Evolutionary conservation across 2,888 invertebrate species (phyloP).

Genomic region (Seira ritae): DNA sequence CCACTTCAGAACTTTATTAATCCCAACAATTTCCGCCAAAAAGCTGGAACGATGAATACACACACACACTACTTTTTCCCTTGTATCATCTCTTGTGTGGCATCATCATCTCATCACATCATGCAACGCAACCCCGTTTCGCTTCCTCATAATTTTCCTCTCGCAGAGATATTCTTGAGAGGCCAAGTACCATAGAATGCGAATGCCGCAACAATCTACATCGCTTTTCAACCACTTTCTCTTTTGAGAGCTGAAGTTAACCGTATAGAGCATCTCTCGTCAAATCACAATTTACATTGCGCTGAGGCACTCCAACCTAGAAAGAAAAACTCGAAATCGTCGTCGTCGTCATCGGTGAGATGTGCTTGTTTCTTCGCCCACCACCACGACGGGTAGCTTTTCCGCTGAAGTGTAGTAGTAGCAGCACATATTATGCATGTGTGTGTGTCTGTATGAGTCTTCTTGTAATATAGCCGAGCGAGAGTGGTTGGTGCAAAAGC

Average conservation of each 20-base stretch:
- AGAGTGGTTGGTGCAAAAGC: neutral
- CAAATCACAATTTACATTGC: slow-evolving; percentile 16
- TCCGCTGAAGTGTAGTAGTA: neutral
- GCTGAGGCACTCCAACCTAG: neutral
- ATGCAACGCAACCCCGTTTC: neutral
- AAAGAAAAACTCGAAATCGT: neutral
- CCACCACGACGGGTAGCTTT: neutral
- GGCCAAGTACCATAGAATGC: neutral
- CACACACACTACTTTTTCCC: neutral
- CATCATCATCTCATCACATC: neutral
- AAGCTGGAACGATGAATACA: neutral
- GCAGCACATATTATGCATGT: too few relatives aligned
- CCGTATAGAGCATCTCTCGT: slow-evolving; percentile 7
- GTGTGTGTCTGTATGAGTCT: neutral
- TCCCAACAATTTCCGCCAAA: neutral
- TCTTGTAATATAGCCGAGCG: neutral
- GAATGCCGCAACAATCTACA: slow-evolving; percentile 7
- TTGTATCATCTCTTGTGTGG: too few relatives aligned
- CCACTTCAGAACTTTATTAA: slow-evolving; percentile 14
- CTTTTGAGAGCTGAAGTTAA: neutral
- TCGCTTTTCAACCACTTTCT: slow-evolving; percentile 14
- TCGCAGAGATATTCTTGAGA: neutral
- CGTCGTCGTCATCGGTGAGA: neutral
- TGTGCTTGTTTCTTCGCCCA: too few relatives aligned
- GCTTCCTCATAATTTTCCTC: slow-evolving; percentile 1